phyloP scores from a whole-genome alignment of 53 echinoderm and acorn worm species.

The Astropecten irregularis region DNA sequence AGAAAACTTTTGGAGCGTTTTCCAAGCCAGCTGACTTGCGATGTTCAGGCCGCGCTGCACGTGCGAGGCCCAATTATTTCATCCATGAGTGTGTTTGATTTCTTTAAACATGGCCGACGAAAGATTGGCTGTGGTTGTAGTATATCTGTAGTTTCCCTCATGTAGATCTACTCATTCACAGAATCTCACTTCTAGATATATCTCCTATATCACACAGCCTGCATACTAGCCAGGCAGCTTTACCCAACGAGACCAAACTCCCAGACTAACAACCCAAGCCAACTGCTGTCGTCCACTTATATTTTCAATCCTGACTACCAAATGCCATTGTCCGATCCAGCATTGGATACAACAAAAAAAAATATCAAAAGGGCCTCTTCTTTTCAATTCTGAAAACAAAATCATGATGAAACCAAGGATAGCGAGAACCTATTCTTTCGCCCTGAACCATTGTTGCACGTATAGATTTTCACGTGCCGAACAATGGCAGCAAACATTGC shows the following conservation, averaged over 20 bases:
- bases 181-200: not conserved
- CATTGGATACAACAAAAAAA: constrained; percentile 55
- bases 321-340: constrained; percentile 53
- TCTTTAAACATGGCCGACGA: no score
- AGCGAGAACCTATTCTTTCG: constrained; percentile 50
- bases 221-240: no score
- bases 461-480: constrained; percentile 60
- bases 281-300: constrained; percentile 49
- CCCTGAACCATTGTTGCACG: constrained; percentile 56
- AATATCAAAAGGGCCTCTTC: constrained; percentile 58
- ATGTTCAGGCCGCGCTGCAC: no score
- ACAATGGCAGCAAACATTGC: constrained; percentile 57
- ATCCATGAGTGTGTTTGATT: no score
- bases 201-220: no score
- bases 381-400: constrained; percentile 64
- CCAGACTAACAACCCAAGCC: not conserved
- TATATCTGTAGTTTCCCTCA: no score
- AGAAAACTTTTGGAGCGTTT: no score
- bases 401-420: constrained; percentile 58
- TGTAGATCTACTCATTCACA: not conserved
- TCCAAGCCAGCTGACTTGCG: no score
- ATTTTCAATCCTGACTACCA: constrained; percentile 47
- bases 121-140: no score
- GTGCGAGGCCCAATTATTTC: no score
- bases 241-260: constrained; percentile 5